A percentile compares a stretch with the other conserved stretches of the same genome.
Conservation (phyloP, 2,113 vertebrate species). For the Anthoscopus minutus region DNA sequence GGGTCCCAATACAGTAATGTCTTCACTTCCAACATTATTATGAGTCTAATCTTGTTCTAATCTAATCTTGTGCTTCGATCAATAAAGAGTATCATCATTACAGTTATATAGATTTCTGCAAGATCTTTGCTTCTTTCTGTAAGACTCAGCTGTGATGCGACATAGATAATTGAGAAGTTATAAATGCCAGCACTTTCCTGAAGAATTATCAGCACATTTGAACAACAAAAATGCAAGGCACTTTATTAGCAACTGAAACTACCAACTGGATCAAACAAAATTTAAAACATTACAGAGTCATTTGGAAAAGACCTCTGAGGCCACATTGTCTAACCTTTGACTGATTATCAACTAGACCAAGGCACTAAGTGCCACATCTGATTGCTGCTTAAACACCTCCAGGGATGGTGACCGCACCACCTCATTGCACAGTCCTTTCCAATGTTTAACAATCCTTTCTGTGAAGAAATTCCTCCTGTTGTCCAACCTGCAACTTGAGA, state of each 20-base stretch:
- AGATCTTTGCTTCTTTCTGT: background rate
- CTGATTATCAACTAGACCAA: background rate
- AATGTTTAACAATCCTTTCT: background rate
- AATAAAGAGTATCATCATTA: background rate
- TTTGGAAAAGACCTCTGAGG: background rate
- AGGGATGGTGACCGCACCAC: background rate
- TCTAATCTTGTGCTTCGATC: slow-evolving; percentile 2
- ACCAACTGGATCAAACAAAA: background rate
- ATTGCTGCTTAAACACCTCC: background rate
- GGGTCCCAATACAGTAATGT: background rate
- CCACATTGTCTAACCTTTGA: background rate
- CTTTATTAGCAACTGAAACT: background rate
- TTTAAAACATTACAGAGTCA: background rate
- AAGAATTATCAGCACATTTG: background rate
- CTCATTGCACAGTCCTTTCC: background rate
- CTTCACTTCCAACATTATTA: background rate
- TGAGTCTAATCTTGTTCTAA: background rate
- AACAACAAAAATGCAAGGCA: background rate
- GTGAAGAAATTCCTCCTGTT: background rate
- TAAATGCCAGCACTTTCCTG: background rate
- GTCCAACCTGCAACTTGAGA: background rate
- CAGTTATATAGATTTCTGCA: background rate
- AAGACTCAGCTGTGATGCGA: background rate
- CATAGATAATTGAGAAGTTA: background rate
- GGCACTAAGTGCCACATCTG: background rate